Evolutionary conservation across 2,797 vertebrate genomes (phyloP).

Genomic region (Melanotaenia pygmaea): DNA sequence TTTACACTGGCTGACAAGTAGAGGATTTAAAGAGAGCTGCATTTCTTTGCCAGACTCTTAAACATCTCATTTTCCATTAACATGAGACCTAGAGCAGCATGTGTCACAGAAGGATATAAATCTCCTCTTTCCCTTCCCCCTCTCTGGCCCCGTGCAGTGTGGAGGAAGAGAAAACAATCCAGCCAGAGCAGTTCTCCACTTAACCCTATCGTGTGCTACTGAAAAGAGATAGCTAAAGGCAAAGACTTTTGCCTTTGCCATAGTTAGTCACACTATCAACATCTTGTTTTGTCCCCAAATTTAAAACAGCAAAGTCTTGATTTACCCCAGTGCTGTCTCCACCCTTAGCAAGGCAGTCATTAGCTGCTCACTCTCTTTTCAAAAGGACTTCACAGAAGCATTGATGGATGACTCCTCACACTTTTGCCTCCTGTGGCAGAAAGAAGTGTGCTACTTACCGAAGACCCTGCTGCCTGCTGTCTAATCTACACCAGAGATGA

Average conservation of each 20-base stretch:
- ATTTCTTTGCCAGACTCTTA: constrained; percentile 80
- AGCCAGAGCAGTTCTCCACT: constrained; percentile 54
- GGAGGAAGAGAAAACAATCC: constrained; percentile 69
- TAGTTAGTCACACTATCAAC: constrained; percentile 21
- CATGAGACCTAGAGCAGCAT: constrained; percentile 79
- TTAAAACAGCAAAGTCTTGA: constrained; percentile 20
- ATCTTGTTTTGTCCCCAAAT: constrained; percentile 21
- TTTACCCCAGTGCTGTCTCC: constrained; percentile 29
- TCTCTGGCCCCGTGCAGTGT: constrained; percentile 57
- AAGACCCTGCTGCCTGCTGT: constrained; percentile 61
- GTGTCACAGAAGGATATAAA: constrained; percentile 81
- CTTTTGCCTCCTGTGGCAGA: constrained; percentile 70
- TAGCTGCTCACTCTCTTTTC: constrained; percentile 54
- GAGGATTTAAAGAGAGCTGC: constrained; percentile 77
- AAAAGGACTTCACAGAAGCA: constrained; percentile 60
- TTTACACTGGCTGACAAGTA: constrained; percentile 72
- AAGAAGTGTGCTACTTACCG: constrained; percentile 55
- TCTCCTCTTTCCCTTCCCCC: constrained; percentile 74
- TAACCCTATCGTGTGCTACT: constrained; percentile 54
- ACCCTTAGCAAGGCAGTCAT: constrained; percentile 65
- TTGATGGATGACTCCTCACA: constrained; percentile 78
- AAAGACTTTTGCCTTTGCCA: constrained; percentile 18
- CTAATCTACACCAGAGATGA: constrained; percentile 72
- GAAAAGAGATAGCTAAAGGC: constrained; percentile 25
- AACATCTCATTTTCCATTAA: constrained; percentile 84